Evolutionary conservation across 2,888 invertebrate genomes (phyloP).

Genomic region (Poecilobothrus nobilitatus): DNA sequence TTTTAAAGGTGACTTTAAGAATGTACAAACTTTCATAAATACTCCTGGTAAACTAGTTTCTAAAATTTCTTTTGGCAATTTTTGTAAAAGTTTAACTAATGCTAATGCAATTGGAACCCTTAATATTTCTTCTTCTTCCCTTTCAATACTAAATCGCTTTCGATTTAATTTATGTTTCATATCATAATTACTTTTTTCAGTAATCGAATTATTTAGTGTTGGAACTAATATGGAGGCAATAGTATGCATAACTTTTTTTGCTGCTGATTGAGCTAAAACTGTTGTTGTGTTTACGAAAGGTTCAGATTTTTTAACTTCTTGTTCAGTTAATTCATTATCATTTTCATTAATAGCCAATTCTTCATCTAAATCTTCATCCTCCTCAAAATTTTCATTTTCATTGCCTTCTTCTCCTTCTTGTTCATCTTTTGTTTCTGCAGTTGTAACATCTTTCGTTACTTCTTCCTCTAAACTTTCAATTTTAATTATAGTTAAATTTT

Average conservation of each 20-base stretch:
- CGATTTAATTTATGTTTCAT: slow-evolving; percentile 70
- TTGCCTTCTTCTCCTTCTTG: slow-evolving; percentile 31
- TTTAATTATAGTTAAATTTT: slow-evolving; percentile 23
- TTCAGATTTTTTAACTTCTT: slow-evolving; percentile 23
- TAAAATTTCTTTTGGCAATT: slow-evolving; percentile 67
- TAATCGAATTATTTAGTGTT: slow-evolving; percentile 64
- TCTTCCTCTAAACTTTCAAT: slow-evolving; percentile 25
- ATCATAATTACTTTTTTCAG: slow-evolving; percentile 63
- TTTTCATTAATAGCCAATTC: neutral
- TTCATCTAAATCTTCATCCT: slow-evolving; percentile 36
- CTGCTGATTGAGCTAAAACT: slow-evolving; percentile 59
- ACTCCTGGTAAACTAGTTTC: slow-evolving; percentile 73
- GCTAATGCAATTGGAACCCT: slow-evolving; percentile 89
- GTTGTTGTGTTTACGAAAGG: slow-evolving; percentile 41
- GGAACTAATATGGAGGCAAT: slow-evolving; percentile 68
- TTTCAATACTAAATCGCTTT: slow-evolving; percentile 55
- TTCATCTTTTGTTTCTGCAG: slow-evolving; percentile 40
- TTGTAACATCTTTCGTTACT: slow-evolving; percentile 27
- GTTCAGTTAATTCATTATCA: slow-evolving; percentile 33
- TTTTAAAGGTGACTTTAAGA: slow-evolving; percentile 79
- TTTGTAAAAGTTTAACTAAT: slow-evolving; percentile 81
- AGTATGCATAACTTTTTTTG: slow-evolving; percentile 64
- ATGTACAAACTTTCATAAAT: slow-evolving; percentile 81
- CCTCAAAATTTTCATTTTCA: slow-evolving; percentile 34
- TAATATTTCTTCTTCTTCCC: slow-evolving; percentile 85